Percentiles rank a stretch among this genome's conserved stretches.
Conservation (phyloP, 2,113 vertebrate genomes). For the Sialia sialis region DNA sequence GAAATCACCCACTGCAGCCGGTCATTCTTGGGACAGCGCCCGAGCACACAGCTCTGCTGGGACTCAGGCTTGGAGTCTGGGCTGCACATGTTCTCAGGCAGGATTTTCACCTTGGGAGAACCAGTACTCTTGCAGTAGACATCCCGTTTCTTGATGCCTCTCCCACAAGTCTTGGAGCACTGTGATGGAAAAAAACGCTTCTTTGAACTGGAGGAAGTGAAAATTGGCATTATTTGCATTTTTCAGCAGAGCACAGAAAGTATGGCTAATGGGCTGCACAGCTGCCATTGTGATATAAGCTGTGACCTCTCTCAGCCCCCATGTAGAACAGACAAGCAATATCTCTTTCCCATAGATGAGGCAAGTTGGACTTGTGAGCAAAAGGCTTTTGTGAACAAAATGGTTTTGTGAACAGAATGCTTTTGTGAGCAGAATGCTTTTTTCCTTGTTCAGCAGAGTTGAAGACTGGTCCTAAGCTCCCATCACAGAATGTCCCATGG, state of each 20-base stretch:
- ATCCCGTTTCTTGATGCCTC: slow-evolving; percentile 85
- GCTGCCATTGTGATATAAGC: background rate
- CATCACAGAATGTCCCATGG: background rate
- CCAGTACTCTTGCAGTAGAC: slow-evolving; percentile 81
- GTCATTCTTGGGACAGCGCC: slow-evolving; percentile 89
- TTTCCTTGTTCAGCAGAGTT: background rate
- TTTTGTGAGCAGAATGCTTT: background rate
- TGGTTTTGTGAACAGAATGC: background rate
- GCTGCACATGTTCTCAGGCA: slow-evolving; percentile 83
- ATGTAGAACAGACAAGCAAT: background rate
- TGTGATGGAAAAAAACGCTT: slow-evolving; percentile 39
- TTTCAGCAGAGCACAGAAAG: background rate
- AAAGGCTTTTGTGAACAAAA: background rate
- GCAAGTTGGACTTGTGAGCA: background rate
- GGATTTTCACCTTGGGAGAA: slow-evolving; percentile 62
- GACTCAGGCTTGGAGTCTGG: slow-evolving; percentile 75
- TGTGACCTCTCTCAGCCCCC: background rate
- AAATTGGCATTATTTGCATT: background rate
- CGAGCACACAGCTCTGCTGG: slow-evolving; percentile 87
- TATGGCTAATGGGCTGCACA: background rate
- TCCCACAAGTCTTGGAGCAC: slow-evolving; percentile 97
- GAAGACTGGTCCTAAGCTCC: background rate
- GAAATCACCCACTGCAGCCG: slow-evolving; percentile 87
- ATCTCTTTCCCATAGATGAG: background rate
- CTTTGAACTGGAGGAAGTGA: background rate